These are phyloP conservation scores for Cotesia vestalis DNA, from an alignment of 1,140 invertebrate genomes.

Conservation along the genomic window DNA sequence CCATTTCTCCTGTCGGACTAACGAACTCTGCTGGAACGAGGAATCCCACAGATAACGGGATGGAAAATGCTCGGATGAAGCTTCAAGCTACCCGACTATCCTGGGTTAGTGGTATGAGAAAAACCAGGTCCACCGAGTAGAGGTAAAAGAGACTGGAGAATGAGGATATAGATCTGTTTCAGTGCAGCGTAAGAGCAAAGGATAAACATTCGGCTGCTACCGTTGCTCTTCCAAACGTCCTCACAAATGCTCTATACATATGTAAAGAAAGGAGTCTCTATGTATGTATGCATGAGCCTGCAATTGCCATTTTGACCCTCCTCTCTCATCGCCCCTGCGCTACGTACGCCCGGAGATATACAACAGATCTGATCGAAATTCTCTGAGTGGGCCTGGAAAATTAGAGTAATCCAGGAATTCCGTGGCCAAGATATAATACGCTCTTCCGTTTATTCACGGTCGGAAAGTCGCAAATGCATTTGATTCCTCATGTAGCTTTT, in stretches of 20 bases:
- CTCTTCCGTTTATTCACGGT: conserved; percentile 13
- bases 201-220: conserved; percentile 33
- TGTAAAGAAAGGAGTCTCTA: conserved; percentile 1
- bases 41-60: conserved; percentile 53
- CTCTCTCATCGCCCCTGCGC: not conserved
- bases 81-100: not conserved
- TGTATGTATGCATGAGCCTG: conserved; percentile 11
- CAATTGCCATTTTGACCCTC: conserved; percentile 34
- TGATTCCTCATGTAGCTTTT: not conserved
- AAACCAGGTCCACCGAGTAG: not conserved
- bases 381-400: conserved; percentile 32
- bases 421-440: conserved; percentile 29
- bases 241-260: not conserved
- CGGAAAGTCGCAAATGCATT: conserved; percentile 14
- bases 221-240: not conserved
- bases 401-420: conserved; percentile 41
- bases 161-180: not conserved
- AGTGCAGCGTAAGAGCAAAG: conserved; percentile 13
- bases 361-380: conserved; percentile 32
- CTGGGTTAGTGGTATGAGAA: not conserved
- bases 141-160: conserved; percentile 5
- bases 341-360: not conserved
- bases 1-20: conserved; percentile 41
- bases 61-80: conserved; percentile 45
- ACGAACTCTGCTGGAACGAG: conserved; percentile 45